Conservation (phyloP, 2,797 vertebrate species). For the Pseudopleuronectes americanus region DNA sequence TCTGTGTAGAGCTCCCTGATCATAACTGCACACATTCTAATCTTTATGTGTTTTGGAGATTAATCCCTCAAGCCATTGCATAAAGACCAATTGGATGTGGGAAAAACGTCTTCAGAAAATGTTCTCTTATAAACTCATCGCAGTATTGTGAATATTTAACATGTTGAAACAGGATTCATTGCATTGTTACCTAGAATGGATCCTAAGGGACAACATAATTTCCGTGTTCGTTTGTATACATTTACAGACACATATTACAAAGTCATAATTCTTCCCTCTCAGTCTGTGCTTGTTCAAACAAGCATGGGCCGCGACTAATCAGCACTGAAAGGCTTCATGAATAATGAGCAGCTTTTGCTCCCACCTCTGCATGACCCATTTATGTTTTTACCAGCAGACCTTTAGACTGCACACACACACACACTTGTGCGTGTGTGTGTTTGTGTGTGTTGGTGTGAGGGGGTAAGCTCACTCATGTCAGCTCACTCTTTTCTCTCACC, state of each 20-base stretch:
- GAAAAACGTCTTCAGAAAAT: no score
- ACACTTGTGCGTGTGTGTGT: no score
- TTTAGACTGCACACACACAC: no score
- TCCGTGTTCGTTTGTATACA: not conserved
- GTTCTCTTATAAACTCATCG: not conserved
- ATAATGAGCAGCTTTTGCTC: constrained; percentile 49
- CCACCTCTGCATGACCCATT: constrained; percentile 44
- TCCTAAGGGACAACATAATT: not conserved
- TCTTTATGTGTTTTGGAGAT: no score
- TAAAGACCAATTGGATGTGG: not conserved
- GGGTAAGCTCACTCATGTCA: no score
- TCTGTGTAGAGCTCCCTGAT: no score
- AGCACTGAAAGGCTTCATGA: constrained; percentile 36
- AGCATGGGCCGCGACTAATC: constrained; percentile 29
- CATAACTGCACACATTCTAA: no score
- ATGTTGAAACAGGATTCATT: not conserved
- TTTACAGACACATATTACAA: constrained; percentile 2
- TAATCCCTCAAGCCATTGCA: no score
- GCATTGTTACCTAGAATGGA: not conserved
- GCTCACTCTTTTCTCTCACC: no score
- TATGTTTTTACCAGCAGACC: constrained; percentile 29
- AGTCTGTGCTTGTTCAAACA: not conserved
- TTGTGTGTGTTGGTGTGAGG: no score
- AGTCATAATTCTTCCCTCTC: not conserved
- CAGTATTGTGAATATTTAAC: not conserved